Evolutionary conservation across 1,140 invertebrate genomes (phyloP).

Genomic region (Drosophila sucinea): DNA sequence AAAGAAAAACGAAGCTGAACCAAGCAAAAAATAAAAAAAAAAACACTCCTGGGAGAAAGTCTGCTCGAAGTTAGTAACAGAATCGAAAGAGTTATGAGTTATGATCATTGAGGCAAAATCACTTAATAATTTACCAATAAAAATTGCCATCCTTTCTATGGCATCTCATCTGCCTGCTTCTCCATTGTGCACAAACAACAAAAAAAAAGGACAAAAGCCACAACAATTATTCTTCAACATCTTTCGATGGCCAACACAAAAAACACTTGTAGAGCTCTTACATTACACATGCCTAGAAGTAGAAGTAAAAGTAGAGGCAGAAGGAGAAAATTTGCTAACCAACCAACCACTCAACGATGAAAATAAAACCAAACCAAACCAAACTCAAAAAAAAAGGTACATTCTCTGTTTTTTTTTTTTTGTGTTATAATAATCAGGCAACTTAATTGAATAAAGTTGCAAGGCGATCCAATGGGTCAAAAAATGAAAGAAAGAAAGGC

Average conservation of each 20-base stretch:
- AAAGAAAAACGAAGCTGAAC: constrained; percentile 19
- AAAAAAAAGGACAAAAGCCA: constrained; percentile 19
- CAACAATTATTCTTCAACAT: constrained; percentile 32
- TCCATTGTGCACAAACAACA: too few relatives aligned
- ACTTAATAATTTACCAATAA: constrained; percentile 10
- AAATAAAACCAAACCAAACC: neutral
- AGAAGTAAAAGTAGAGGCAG: constrained; percentile 34
- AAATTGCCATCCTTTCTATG: neutral
- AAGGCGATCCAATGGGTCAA: constrained; percentile 34
- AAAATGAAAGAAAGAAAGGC: constrained; percentile 14
- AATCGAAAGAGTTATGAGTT: constrained; percentile 9
- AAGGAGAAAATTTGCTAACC: constrained; percentile 32
- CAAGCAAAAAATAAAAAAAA: neutral
- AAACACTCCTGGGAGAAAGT: neutral
- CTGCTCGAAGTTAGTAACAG: neutral
- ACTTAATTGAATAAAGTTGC: constrained; percentile 74
- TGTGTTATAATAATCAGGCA: constrained; percentile 73
- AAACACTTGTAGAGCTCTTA: constrained; percentile 51
- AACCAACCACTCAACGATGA: constrained; percentile 15
- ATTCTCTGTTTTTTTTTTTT: constrained; percentile 15
- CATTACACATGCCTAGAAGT: constrained; percentile 49
- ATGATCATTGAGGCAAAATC: constrained; percentile 2
- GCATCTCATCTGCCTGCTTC: too few relatives aligned
- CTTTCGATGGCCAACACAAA: constrained; percentile 1
- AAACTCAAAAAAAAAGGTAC: constrained; percentile 18